Evolutionary conservation across 2,113 vertebrate genomes (phyloP).

Genomic region (Solea senegalensis): DNA sequence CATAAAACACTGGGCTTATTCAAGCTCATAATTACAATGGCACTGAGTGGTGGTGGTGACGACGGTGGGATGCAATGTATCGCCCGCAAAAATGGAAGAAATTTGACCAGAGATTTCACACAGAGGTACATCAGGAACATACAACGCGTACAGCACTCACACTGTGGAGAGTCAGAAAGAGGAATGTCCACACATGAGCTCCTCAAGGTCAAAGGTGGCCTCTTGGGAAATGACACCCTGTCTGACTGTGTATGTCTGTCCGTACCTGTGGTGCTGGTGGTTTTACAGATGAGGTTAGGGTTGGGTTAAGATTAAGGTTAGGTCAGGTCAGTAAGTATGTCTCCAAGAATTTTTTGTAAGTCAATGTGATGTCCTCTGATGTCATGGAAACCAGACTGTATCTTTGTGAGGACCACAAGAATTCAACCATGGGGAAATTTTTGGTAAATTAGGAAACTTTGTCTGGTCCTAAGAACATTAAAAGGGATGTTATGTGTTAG

Average conservation of each 20-base stretch:
- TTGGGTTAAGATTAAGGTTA: too few species aligned
- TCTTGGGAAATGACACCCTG: conserved; percentile 46
- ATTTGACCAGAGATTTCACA: conserved; percentile 27
- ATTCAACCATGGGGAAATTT: too few species aligned
- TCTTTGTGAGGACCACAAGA: too few species aligned
- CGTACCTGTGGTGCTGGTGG: conserved; percentile 1
- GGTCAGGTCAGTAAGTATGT: too few species aligned
- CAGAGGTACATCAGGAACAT: background rate
- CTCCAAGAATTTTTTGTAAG: too few species aligned
- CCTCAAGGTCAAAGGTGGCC: conserved; percentile 50
- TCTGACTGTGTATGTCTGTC: background rate
- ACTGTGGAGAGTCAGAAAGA: background rate
- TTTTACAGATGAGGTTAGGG: background rate
- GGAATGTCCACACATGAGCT: conserved; percentile 26
- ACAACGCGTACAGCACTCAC: background rate
- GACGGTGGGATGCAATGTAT: background rate
- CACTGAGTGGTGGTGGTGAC: conserved; percentile 27
- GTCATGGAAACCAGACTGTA: too few species aligned
- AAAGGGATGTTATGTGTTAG: too few species aligned
- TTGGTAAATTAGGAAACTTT: too few species aligned
- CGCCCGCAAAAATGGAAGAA: conserved; percentile 19
- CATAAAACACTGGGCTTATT: conserved; percentile 48
- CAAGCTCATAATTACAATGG: conserved; percentile 43
- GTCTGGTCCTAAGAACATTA: too few species aligned
- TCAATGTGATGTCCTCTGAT: too few species aligned